These are phyloP conservation scores for Cyrtorhinus lividipennis DNA, from an alignment of 1,140 invertebrate species.

Conservation along the genomic window DNA sequence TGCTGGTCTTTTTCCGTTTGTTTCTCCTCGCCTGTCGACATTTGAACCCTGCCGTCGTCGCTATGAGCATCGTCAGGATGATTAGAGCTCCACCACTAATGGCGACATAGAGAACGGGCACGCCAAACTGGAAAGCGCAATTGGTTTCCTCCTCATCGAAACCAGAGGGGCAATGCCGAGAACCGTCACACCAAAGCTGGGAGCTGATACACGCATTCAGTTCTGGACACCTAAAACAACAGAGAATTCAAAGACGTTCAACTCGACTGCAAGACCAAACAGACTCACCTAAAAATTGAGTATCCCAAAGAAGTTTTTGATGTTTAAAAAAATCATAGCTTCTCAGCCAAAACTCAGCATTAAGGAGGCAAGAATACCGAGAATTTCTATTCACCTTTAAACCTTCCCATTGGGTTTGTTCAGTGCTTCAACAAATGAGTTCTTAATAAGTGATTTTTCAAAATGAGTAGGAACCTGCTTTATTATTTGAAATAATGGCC, in stretches of 20 bases:
- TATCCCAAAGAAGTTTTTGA: too few relatives aligned
- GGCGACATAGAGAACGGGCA: slow-evolving; percentile 47
- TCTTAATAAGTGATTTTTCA: too few relatives aligned
- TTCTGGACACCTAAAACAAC: slow-evolving; percentile 62
- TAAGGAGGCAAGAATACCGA: too few relatives aligned
- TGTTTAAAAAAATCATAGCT: too few relatives aligned
- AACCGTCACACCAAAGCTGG: slow-evolving; percentile 56
- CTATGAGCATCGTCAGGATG: slow-evolving; percentile 37
- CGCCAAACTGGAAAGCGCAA: slow-evolving; percentile 51
- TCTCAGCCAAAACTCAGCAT: too few relatives aligned
- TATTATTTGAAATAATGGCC: too few relatives aligned
- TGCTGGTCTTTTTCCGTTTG: slow-evolving; percentile 23
- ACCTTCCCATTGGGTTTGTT: too few relatives aligned
- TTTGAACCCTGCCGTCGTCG: slow-evolving; percentile 46
- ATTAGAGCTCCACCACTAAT: slow-evolving; percentile 41
- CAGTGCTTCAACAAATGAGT: too few relatives aligned
- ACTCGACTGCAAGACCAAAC: slow-evolving; percentile 10
- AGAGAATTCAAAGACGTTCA: too few relatives aligned
- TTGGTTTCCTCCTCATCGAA: slow-evolving; percentile 55
- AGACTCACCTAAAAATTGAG: background rate
- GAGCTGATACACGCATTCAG: slow-evolving; percentile 63
- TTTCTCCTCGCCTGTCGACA: slow-evolving; percentile 43
- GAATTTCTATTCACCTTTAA: too few relatives aligned
- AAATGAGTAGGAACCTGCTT: too few relatives aligned
- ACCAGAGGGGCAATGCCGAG: slow-evolving; percentile 53